Evolutionary conservation across 2,113 vertebrate species (phyloP), one percentile per base, ranked within the genome.

Genomic region (Otolemur garnettii): DNA sequence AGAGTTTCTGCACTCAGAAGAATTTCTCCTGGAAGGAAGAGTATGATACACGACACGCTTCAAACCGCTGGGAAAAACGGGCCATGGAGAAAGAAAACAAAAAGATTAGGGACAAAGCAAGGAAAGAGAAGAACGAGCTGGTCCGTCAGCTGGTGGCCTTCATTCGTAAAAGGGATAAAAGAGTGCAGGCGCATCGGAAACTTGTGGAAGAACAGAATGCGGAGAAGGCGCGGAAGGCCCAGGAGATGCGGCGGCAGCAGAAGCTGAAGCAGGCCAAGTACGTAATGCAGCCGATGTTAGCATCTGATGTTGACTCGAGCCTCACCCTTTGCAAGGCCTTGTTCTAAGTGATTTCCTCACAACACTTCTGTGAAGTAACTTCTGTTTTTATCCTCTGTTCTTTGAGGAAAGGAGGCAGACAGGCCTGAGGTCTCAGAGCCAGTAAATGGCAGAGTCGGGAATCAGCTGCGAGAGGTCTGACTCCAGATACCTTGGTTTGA

Each of bases 51-150:
- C 98, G 99, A 24, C 99, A 99, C 81, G 99, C 99, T 6, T 99
- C 99, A 82, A 99, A 99, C 98, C 99, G 99, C 96, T 99, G 99
- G 99, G 99, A 99, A 98, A 99, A 99, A 80, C 98, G 99, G 45
- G 99, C 99, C 66, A 99, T 99, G 99, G 99, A 99, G 97, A 99
- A 99, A 96, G 99, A 99, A 92, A 99, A 99, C 98, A 99, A 99
- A 97, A 99, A 99, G 98, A 99, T 98, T 0, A 98, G 99, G 11
- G 99, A 99, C 5, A 99, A 99, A 97, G 99, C 99, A 1, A 98
- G 99, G 45, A 99, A 99, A 96, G 99, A 99, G 97, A 99, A 99
- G 96, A 99, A 99, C 1, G 99, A 99, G 92, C 97, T 99, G 3
- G 98, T 99, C 74, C 99, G 99, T 0, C 99, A 99, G 82, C 99